Conservation (phyloP, 2,113 vertebrate genomes). For the Melanostigma gelatinosum region DNA sequence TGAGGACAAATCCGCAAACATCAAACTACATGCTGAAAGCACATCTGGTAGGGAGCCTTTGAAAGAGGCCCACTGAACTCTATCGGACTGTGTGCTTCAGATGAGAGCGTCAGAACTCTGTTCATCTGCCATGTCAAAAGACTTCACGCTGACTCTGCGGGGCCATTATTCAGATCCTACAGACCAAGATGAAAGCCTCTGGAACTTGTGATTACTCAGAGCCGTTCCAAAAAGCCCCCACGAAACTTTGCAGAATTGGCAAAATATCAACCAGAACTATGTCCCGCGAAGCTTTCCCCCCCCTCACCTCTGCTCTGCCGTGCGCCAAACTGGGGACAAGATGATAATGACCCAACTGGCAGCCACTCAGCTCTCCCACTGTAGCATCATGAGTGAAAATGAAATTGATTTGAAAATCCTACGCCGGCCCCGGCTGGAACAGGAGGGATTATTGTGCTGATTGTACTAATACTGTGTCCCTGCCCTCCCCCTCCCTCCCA, state of each 20-base stretch:
- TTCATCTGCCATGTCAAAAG: conserved; percentile 45
- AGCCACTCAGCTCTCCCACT: conserved; percentile 57
- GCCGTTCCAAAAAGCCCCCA: conserved; percentile 32
- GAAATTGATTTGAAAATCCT: conserved; percentile 85
- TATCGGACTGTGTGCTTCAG: conserved; percentile 12
- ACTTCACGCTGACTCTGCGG: conserved; percentile 45
- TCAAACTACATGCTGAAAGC: conserved; percentile 51
- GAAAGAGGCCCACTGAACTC: conserved; percentile 44
- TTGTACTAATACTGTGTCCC: conserved; percentile 78
- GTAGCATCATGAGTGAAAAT: conserved; percentile 75
- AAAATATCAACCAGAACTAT: conserved; percentile 32
- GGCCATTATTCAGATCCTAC: conserved; percentile 59
- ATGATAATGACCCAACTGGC: conserved; percentile 69
- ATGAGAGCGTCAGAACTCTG: conserved; percentile 28
- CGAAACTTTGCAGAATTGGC: conserved; percentile 46
- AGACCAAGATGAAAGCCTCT: conserved; percentile 59
- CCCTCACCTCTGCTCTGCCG: conserved; percentile 45
- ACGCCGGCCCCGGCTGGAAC: conserved; percentile 62
- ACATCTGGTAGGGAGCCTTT: conserved; percentile 36
- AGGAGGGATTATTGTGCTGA: conserved; percentile 81
- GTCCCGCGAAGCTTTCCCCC: not conserved
- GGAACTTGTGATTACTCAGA: conserved; percentile 32
- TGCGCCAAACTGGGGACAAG: conserved; percentile 56
- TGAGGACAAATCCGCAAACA: conserved; percentile 44
- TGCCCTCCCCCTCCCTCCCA: conserved; percentile 33